Base-by-base conservation (phyloP, 2,113 vertebrate genomes). In the Pseudopipra pipra region DNA sequence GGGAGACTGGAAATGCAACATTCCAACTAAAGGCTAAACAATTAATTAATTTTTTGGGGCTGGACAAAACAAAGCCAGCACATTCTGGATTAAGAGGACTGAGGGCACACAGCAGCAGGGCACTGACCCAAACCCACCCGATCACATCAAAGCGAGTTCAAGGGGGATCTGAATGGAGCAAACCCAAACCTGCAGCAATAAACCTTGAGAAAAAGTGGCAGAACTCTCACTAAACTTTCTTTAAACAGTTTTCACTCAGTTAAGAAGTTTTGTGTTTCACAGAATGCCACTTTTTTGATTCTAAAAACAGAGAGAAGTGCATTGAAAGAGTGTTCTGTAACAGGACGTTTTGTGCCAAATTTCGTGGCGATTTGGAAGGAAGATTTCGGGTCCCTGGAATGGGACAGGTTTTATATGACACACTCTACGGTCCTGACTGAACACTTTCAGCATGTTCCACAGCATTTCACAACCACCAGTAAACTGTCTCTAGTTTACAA, bases 1-100 rank as follows among this genome's bases (percentile, higher is more conserved):
- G 87, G 28, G 67, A 94, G 87, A 96, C 91, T 88, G 95, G 96
- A 97, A 87, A 75, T 51, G 37, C 91, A 90, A 56, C 95, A 97
- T 97, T 97, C 93, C 96, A 89, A 35, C 72, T 62, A 61, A 95
- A 87, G 92, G 90, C 81, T 85, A 93, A 94, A 82, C 90, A 88
- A 96, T 85, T 80, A 56, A 85, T 66, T 72, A 21, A 33, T 63
- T 85, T 85, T 63, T 58, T 13, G 0, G 20, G 28, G 43, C 51
- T 89, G 93, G 79, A 90, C 93, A 80, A 88, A 96, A 85, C 63
- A 91, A 85, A 91, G 58, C 8, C 80, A 90, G 59, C 47, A 37
- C 70, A 54, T 33, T 67, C 31, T 75, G 73, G 71, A 39, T 51
- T 61, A 25, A 63, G 47, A 52, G 15, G 68, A 44, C 39, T 47